Conservation (phyloP, 2,113 vertebrate species). For the Spilogale gracilis region DNA sequence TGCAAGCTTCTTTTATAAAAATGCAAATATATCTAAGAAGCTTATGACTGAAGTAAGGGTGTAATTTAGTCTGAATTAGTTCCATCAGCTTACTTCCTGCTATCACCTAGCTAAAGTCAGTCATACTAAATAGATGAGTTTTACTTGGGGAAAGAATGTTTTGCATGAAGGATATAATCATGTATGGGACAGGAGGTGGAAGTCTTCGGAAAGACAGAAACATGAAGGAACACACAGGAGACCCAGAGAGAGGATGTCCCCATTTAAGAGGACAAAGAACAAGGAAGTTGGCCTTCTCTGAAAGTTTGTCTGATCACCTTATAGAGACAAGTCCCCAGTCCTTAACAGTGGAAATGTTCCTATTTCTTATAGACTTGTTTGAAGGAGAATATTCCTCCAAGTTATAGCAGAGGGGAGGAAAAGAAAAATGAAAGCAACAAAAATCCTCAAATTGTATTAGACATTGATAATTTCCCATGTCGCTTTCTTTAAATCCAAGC, state of each 20-base stretch:
- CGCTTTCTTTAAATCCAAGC: not conserved
- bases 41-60: constrained; percentile 57
- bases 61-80: constrained; percentile 70
- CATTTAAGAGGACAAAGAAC: not conserved
- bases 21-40: constrained; percentile 74
- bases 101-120: constrained; percentile 47
- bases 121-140: constrained; percentile 61
- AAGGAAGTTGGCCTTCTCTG: not conserved
- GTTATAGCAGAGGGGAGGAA: not conserved
- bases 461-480: not conserved
- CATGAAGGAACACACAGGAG: not conserved
- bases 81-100: constrained; percentile 70
- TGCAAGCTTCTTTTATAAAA: constrained; percentile 70
- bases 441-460: not conserved
- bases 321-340: not conserved
- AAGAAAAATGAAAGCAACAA: constrained; percentile 22
- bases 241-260: not conserved
- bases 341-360: not conserved
- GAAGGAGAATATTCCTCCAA: not conserved
- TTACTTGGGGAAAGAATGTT: not conserved
- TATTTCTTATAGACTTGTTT: not conserved
- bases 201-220: not conserved
- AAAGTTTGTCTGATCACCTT: not conserved
- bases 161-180: not conserved
- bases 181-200: not conserved